Conservation (phyloP, 2,797 vertebrate genomes). For the Etheostoma perlongum region DNA sequence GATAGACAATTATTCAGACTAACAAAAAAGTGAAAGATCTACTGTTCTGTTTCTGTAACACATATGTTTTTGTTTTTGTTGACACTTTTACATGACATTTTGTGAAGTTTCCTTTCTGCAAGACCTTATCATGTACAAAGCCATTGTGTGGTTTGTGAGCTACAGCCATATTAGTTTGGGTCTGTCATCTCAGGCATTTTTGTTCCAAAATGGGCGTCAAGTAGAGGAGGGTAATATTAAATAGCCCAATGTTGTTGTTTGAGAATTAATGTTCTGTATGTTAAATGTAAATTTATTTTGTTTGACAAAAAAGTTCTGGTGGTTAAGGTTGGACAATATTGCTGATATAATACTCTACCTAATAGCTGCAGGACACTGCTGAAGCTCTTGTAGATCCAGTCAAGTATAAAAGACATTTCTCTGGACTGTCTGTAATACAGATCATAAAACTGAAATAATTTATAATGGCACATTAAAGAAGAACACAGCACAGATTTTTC, state of each 20-base stretch:
- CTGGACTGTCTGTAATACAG: constrained; percentile 62
- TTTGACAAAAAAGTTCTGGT: not conserved
- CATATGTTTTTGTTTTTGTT: not conserved
- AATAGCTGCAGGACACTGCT: constrained; percentile 85
- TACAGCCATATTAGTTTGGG: not conserved
- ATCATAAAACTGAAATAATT: constrained; percentile 17
- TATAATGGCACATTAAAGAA: constrained; percentile 3
- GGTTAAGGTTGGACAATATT: not conserved
- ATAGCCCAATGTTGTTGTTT: not conserved
- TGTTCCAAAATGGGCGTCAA: not conserved
- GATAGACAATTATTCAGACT: not conserved
- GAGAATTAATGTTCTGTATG: not conserved
- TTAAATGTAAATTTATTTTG: not conserved
- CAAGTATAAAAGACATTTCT: constrained; percentile 87
- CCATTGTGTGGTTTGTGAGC: not conserved
- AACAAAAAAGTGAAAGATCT: not conserved
- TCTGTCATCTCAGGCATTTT: not conserved
- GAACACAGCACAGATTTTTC: not conserved
- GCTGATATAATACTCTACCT: constrained; percentile 74
- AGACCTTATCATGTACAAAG: not conserved
- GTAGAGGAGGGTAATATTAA: not conserved
- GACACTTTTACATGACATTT: constrained; percentile 1
- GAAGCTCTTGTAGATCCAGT: constrained; percentile 87
- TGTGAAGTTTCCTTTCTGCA: not conserved
- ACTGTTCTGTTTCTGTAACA: not conserved